These are phyloP conservation scores for Eunapius fragilis DNA, from an alignment of 37 sponge, comb jelly and placozoan species.

Conservation along the genomic window DNA sequence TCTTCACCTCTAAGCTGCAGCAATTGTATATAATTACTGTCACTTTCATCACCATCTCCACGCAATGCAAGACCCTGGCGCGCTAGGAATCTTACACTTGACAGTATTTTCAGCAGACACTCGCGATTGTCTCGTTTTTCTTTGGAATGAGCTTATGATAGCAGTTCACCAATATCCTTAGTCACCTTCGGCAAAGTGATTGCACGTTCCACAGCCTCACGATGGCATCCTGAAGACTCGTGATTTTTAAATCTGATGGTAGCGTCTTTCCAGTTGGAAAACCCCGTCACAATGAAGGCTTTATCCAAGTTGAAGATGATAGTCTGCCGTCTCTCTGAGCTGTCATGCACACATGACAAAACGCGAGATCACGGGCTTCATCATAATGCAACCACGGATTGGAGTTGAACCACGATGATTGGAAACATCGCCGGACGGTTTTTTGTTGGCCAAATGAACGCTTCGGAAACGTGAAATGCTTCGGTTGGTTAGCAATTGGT, in stretches of 20 bases:
- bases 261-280: not conserved
- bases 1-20: conserved; percentile 19
- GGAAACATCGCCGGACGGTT: conserved; percentile 13
- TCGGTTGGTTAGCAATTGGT: too few species aligned
- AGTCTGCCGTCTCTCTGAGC: not conserved
- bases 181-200: conserved; percentile 40
- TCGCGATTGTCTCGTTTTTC: conserved; percentile 27
- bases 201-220: conserved; percentile 42
- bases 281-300: not conserved
- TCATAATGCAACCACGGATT: conserved; percentile 30
- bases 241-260: conserved; percentile 35
- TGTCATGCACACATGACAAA: conserved; percentile 30
- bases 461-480: too few species aligned
- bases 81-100: conserved; percentile 26
- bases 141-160: conserved; percentile 24
- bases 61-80: conserved; percentile 42
- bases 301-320: too few species aligned
- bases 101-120: conserved; percentile 27
- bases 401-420: conserved; percentile 29
- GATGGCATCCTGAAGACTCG: conserved; percentile 24
- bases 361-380: conserved; percentile 18
- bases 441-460: too few species aligned
- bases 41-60: too few species aligned
- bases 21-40: conserved; percentile 44
- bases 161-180: conserved; percentile 45